Percentiles rank a stretch among this genome's conserved stretches.
These are phyloP conservation scores for Platerodrilus igneus DNA, from an alignment of 2,888 invertebrate genomes.

Conservation along the genomic window DNA sequence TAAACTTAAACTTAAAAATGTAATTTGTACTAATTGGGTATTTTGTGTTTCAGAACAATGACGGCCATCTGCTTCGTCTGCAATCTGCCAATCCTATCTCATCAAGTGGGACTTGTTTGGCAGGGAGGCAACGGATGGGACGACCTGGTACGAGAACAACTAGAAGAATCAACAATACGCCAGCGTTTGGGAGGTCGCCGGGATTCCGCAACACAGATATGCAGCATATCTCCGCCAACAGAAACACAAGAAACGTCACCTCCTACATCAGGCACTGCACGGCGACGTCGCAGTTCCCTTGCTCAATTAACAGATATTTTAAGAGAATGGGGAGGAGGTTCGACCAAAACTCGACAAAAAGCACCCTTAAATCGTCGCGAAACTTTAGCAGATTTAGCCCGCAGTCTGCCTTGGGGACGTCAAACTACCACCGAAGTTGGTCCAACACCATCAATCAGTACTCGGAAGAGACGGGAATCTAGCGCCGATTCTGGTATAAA, in stretches of 20 bases:
- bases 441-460: conserved; percentile 44
- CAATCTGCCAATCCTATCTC: conserved; percentile 90
- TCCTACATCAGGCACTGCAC: conserved; percentile 57
- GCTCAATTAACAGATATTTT: conserved; percentile 86
- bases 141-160: conserved; percentile 82
- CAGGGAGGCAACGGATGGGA: conserved; percentile 93
- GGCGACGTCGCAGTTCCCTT: conserved; percentile 76
- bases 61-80: conserved; percentile 94
- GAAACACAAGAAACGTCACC: conserved; percentile 69
- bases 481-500: conserved; percentile 83
- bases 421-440: conserved; percentile 54
- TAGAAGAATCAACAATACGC: conserved; percentile 79
- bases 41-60: conserved; percentile 71
- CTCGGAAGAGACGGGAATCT: conserved; percentile 77
- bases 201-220: conserved; percentile 89
- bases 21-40: conserved; percentile 5
- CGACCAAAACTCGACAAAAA: conserved; percentile 52
- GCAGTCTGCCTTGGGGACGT: conserved; percentile 78
- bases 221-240: conserved; percentile 74
- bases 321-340: conserved; percentile 78
- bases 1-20: conserved; percentile 6
- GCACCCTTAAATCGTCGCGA: conserved; percentile 78
- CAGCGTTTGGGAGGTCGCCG: conserved; percentile 80
- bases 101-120: conserved; percentile 92
- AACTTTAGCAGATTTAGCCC: conserved; percentile 81